Evolutionary conservation across 2,888 invertebrate species (phyloP).

Genomic region (Acronicta psi): DNA sequence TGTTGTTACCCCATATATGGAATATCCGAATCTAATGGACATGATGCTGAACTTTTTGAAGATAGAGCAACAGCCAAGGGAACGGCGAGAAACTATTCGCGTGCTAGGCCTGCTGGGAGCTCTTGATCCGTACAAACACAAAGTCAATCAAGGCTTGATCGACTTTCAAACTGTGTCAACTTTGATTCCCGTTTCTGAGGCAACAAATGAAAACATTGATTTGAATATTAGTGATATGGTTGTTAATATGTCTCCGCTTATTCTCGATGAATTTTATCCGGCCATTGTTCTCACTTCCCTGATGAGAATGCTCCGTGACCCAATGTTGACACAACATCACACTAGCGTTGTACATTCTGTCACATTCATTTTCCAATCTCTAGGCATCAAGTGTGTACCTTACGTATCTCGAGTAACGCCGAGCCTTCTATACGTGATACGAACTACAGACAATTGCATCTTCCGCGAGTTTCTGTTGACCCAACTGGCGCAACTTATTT

Average conservation of each 20-base stretch:
- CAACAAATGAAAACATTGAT: constrained; percentile 89
- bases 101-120: constrained; percentile 98
- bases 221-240: constrained; percentile 96
- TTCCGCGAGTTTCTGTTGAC: constrained; percentile 98
- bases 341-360: constrained; percentile 98
- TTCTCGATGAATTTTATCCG: constrained; percentile 98
- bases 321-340: constrained; percentile 96
- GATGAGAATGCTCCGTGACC: constrained; percentile 98
- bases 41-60: constrained; percentile 97
- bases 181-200: constrained; percentile 93
- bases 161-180: constrained; percentile 95
- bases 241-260: constrained; percentile 96
- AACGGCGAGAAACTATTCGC: constrained; percentile 96
- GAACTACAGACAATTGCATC: constrained; percentile 93
- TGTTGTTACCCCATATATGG: constrained; percentile 97
- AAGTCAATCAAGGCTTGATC: constrained; percentile 97
- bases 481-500: constrained; percentile 97
- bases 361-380: constrained; percentile 98
- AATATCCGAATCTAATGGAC: constrained; percentile 97
- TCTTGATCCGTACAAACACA: constrained; percentile 99
- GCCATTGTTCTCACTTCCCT: constrained; percentile 98
- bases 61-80: constrained; percentile 96
- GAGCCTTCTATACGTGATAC: constrained; percentile 95
- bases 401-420: constrained; percentile 97
- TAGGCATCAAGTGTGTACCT: constrained; percentile 98